Percentiles rank a stretch among this genome's conserved stretches.
Evolutionary conservation across 1,140 invertebrate species (phyloP).

Genomic region (Drosophila repletoides): DNA sequence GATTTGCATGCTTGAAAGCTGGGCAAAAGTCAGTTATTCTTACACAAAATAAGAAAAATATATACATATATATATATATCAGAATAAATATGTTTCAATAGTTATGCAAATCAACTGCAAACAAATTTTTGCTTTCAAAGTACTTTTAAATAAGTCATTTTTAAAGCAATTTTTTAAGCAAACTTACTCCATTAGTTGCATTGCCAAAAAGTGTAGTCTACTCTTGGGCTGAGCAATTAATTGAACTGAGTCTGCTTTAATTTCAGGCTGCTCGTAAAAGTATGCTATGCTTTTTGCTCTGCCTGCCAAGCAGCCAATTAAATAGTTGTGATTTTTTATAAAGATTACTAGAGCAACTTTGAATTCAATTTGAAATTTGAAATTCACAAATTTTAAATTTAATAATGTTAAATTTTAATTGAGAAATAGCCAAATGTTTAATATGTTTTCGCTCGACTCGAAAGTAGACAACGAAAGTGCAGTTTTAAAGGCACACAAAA

Average conservation of each 20-base stretch:
- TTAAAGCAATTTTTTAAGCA: no score
- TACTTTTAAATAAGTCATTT: neutral
- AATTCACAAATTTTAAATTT: neutral
- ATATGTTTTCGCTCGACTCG: neutral
- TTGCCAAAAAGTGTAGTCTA: no score
- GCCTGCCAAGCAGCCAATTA: no score
- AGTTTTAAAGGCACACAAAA: slow-evolving; percentile 63
- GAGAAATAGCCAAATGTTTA: no score
- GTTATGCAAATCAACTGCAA: slow-evolving; percentile 62
- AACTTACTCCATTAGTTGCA: neutral
- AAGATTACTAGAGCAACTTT: no score
- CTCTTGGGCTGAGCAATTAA: no score
- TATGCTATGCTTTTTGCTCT: no score
- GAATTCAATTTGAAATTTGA: no score
- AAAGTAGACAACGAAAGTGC: slow-evolving; percentile 42
- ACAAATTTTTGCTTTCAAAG: slow-evolving; percentile 28
- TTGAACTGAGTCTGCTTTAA: no score
- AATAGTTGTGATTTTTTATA: no score
- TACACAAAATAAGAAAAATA: slow-evolving; percentile 19
- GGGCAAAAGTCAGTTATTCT: slow-evolving; percentile 54
- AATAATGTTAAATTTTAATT: no score
- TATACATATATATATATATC: slow-evolving; percentile 22
- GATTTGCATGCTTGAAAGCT: slow-evolving; percentile 47
- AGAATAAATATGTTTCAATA: slow-evolving; percentile 48
- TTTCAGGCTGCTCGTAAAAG: no score